Evolutionary conservation across 2,797 vertebrate species (phyloP).

Genomic region (Cossypha caffra): DNA sequence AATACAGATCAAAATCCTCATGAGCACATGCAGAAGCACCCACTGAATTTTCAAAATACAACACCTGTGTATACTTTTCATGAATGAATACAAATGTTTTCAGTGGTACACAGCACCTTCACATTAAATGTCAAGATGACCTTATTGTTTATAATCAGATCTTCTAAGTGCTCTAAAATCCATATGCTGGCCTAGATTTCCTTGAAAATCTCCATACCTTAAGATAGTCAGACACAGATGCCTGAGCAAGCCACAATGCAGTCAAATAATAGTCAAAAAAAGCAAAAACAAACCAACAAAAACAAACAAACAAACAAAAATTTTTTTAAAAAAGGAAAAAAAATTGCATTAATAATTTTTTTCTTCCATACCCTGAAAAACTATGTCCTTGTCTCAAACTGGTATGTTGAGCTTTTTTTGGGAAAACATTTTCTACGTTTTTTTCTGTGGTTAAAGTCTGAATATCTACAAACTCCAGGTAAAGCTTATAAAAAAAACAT

Average conservation of each 20-base stretch:
- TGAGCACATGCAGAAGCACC: neutral
- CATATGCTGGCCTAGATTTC: neutral
- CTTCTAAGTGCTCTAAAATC: neutral
- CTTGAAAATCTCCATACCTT: neutral
- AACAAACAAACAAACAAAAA: no score
- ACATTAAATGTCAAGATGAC: neutral
- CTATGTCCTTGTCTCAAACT: neutral
- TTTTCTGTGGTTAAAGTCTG: neutral
- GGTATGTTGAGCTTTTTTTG: accelerated
- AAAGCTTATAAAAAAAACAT: neutral
- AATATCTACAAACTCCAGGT: neutral
- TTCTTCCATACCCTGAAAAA: neutral
- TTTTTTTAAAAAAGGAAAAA: no score
- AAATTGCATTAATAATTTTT: neutral
- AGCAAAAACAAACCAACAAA: neutral
- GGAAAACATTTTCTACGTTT: neutral
- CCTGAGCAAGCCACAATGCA: neutral
- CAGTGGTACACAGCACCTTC: neutral
- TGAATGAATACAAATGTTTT: neutral
- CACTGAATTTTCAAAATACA: neutral
- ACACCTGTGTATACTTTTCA: neutral
- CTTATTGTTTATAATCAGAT: neutral
- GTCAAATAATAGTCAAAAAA: neutral
- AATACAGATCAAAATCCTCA: neutral
- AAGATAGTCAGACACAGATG: neutral